These are phyloP conservation scores for Lucinisca nassula DNA, from an alignment of 2,888 invertebrate genomes.

Conservation along the genomic window DNA sequence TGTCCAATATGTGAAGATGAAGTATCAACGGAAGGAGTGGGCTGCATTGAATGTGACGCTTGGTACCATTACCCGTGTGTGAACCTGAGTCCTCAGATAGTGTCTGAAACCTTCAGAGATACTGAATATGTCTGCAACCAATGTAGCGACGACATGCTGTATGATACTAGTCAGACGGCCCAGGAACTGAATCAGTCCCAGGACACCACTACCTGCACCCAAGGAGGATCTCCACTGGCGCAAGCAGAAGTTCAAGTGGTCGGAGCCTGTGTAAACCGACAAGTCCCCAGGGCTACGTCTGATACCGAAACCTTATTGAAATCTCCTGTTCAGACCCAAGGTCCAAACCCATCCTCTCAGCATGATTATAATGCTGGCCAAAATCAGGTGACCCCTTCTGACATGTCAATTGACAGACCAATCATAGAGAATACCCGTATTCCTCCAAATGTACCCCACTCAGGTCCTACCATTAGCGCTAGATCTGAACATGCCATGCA, in stretches of 20 bases:
- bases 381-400: no score
- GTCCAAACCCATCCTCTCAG: no score
- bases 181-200: neutral
- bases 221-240: no score
- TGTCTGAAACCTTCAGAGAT: neutral
- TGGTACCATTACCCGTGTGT: neutral
- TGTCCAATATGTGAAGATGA: neutral
- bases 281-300: no score
- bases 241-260: no score
- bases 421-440: no score
- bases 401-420: no score
- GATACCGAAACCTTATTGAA: neutral
- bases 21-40: neutral
- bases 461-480: no score
- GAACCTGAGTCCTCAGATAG: neutral
- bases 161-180: neutral
- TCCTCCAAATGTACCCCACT: no score
- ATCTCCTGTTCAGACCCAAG: neutral
- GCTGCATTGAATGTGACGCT: neutral
- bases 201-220: neutral
- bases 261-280: no score
- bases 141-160: neutral
- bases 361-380: no score
- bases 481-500: no score
- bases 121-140: neutral